Evolutionary conservation across 1,140 invertebrate species (phyloP).

Genomic region (Bombus fervidus): DNA sequence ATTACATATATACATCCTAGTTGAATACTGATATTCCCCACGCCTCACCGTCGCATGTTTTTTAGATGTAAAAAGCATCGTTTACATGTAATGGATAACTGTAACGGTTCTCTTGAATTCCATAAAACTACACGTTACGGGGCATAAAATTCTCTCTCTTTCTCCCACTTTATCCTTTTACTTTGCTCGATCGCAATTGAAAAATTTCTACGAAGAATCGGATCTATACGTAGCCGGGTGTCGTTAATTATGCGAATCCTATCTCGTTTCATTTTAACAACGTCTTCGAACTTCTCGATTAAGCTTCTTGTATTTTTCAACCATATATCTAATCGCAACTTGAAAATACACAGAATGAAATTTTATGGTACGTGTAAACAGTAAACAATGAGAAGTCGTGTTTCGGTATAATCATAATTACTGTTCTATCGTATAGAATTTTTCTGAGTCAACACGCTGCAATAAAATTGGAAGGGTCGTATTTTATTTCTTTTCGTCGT

Average conservation of each 20-base stretch:
- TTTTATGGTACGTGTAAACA: background rate
- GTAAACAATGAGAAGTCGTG: too few species aligned
- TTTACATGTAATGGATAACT: conserved; percentile 37
- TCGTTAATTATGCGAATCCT: background rate
- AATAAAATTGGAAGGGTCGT: background rate
- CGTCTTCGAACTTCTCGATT: too few species aligned
- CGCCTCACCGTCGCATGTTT: conserved; percentile 42
- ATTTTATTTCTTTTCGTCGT: background rate
- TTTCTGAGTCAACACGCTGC: background rate
- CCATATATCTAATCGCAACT: too few species aligned
- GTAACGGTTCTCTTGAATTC: conserved; percentile 40
- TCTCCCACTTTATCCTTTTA: background rate
- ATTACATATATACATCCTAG: conserved; percentile 30
- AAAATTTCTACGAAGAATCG: background rate
- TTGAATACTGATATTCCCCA: conserved; percentile 47
- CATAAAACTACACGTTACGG: conserved; percentile 31
- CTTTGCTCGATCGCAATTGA: background rate
- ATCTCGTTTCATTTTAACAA: background rate
- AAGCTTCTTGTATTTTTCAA: background rate
- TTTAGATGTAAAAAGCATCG: conserved; percentile 44
- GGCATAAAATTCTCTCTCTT: conserved; percentile 25
- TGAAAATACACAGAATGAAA: background rate
- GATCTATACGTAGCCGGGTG: background rate
- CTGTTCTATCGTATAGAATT: background rate
- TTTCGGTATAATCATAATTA: background rate